These are phyloP conservation scores for Xanthorhoe designata DNA, from an alignment of 2,888 invertebrate species.

Conservation along the genomic window DNA sequence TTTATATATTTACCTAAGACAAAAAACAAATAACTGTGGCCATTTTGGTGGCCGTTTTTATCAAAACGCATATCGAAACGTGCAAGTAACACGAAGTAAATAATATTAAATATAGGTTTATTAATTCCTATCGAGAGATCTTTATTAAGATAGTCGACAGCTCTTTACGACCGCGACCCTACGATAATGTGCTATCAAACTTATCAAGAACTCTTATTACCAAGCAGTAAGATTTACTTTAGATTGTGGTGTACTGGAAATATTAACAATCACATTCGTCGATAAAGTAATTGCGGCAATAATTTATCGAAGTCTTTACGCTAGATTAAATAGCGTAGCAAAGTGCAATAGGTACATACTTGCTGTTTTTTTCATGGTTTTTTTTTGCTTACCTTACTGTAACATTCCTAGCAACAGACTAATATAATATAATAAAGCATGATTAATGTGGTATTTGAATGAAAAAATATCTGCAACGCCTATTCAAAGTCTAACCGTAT, in stretches of 20 bases:
- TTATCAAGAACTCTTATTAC: slow-evolving; percentile 13
- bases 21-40: no score
- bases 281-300: slow-evolving; percentile 24
- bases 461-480: background rate
- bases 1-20: no score
- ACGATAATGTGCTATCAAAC: background rate
- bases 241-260: background rate
- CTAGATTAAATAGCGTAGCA: slow-evolving; percentile 8
- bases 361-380: background rate
- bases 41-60: background rate
- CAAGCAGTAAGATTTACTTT: slow-evolving; percentile 18
- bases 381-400: background rate
- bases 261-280: slow-evolving; percentile 19
- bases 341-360: slow-evolving; percentile 7
- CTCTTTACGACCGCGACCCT: background rate
- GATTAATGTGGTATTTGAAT: background rate
- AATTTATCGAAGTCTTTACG: slow-evolving; percentile 16
- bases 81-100: background rate
- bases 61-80: background rate
- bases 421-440: no score
- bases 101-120: no score
- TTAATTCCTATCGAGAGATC: no score
- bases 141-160: background rate
- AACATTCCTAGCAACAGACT: background rate
- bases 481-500: no score